A percentile compares a stretch with the other conserved stretches of the same genome.
Conservation (phyloP, 1,140 invertebrate species). For the Anastatus disparis region DNA sequence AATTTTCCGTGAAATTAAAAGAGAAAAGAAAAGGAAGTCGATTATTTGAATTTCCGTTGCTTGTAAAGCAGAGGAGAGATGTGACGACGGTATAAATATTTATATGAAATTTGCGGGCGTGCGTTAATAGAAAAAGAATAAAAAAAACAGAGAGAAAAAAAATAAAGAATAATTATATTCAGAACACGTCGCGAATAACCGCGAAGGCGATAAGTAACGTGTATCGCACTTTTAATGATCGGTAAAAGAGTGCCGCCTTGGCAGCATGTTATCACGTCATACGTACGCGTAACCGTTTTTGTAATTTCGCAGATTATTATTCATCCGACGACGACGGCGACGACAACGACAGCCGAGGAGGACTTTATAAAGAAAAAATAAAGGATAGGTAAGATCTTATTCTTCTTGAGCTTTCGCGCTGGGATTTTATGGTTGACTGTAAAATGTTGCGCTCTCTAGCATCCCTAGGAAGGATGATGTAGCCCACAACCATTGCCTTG, state of each 20-base stretch:
- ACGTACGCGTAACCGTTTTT: not conserved
- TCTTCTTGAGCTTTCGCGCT: not conserved
- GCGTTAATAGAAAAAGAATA: no score
- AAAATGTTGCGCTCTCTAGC: not conserved
- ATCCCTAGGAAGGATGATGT: no score
- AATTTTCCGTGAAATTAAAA: conserved; percentile 15
- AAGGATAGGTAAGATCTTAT: no score
- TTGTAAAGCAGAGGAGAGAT: not conserved
- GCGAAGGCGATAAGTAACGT: conserved; percentile 6
- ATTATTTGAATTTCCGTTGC: not conserved
- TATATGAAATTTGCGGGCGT: not conserved
- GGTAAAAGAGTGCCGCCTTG: not conserved
- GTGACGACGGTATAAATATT: conserved; percentile 30
- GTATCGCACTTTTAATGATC: conserved; percentile 2
- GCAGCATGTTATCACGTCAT: no score
- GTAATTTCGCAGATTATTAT: conserved; percentile 1
- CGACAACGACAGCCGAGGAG: not conserved
- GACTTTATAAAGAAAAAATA: not conserved
- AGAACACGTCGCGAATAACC: not conserved
- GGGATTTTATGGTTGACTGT: conserved; percentile 1
- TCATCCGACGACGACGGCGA: not conserved
- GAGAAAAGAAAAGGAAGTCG: not conserved
- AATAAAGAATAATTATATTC: conserved; percentile 28
- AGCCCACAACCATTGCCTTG: no score
- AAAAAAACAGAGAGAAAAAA: no score